phyloP scores from a whole-genome alignment of 2,113 vertebrate genomes.

The Rana temporaria region DNA sequence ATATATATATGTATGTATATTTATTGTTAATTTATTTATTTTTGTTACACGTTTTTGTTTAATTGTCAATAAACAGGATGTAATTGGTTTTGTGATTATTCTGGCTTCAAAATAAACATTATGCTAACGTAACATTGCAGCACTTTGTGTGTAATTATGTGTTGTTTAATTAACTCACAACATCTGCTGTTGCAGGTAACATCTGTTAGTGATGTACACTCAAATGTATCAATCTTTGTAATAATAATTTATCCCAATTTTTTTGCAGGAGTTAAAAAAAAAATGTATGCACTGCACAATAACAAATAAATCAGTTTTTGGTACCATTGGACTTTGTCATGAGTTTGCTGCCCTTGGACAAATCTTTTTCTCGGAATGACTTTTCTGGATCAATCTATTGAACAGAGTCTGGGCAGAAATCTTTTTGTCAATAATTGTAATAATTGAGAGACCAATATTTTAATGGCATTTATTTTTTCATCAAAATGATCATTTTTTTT shows the following conservation, averaged over 20 bases:
- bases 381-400: conserved; percentile 49
- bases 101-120: background rate
- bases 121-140: conserved; percentile 20
- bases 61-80: background rate
- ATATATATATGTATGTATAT: too few relatives aligned
- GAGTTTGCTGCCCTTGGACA: background rate
- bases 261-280: background rate
- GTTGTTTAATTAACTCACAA: conserved; percentile 45
- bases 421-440: conserved; percentile 57
- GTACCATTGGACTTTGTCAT: background rate
- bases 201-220: conserved; percentile 21
- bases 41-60: too few relatives aligned
- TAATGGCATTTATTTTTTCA: conserved; percentile 36
- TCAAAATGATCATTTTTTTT: conserved; percentile 34
- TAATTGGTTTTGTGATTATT: background rate
- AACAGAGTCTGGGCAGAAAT: conserved; percentile 53
- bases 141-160: conserved; percentile 35
- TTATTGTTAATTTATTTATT: too few relatives aligned
- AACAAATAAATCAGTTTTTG: background rate
- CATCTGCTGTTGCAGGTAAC: conserved; percentile 38
- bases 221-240: background rate
- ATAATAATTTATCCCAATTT: background rate
- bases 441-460: conserved; percentile 48
- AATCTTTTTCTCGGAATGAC: conserved; percentile 52
- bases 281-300: background rate